Base-by-base conservation (phyloP, 2,797 vertebrate species). In the Crenuchus spilurus region DNA sequence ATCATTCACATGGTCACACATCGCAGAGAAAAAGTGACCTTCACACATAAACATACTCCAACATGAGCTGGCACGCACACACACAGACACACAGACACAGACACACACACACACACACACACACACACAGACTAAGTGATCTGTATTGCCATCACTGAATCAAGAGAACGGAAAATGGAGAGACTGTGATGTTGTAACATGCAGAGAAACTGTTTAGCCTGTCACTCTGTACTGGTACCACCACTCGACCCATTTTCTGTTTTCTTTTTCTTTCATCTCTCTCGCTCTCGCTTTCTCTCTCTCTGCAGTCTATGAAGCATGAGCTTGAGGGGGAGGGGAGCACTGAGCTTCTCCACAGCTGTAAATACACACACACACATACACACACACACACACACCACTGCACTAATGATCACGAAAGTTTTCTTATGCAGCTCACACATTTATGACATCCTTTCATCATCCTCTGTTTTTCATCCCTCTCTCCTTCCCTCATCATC, bases 361-460 rank as follows among this genome's bases (percentile, higher is more conserved):
- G 70, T 76, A 70, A 76, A 13, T 26, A 37, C 22, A 62, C 18
- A 58, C 20, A 57, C 52, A 9, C 30, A 48, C 28, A 49, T 52
- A 62, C 52, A 54, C 57, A 60, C 48, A 26, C 52, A 70, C 66
- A 61, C 65, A 65, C 54, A 46, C 49, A 26, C 67, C 58, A 60
- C 31, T 2, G 18, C 33, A 28, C 22, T 22, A 64, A 42, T 4
- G 8, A 57, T 37, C 62, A 75, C 64, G 6, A 70, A 80, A 74
- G 76, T 79, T 81, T 77, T 51, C 3, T 72, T 75, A 75, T 76
- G 80, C 82, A 6, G 54, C 57, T 74, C 30, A 26, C 66, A 81
- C 51, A 76, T 83, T 79, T 63, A 72, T 78, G 81, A 84, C 82
- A 82, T 39, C 57, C 46, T 20, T 67, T 54, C 16, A 10, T 67